A percentile compares a stretch with the other conserved stretches of the same genome.
phyloP scores from a whole-genome alignment of 2,888 invertebrate genomes.

The Hartigia nigra region DNA sequence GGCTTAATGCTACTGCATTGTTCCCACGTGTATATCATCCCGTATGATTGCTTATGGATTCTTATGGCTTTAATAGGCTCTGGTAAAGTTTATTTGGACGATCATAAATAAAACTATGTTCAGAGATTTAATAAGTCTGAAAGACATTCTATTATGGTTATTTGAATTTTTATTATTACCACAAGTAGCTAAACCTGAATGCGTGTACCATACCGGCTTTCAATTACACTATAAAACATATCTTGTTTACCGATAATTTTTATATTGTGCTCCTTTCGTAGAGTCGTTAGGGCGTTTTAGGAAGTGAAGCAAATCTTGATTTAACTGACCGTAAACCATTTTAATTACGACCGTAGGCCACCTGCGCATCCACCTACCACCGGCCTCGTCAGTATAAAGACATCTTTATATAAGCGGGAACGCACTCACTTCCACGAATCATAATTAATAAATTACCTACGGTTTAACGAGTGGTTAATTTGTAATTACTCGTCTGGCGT shows the following conservation, averaged over 20 bases:
- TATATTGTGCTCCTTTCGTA: neutral
- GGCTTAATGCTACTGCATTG: neutral
- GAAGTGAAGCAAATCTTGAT: neutral
- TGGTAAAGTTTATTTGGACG: too few relatives aligned
- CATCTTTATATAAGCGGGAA: conserved; percentile 1
- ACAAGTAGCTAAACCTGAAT: neutral
- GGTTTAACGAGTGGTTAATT: conserved; percentile 42
- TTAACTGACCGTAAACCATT: conserved; percentile 17
- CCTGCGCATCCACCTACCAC: neutral
- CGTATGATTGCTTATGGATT: neutral
- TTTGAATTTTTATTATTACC: neutral
- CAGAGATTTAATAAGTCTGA: neutral
- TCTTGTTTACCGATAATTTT: neutral
- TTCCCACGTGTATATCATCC: neutral
- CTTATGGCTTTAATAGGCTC: neutral
- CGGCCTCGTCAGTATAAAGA: conserved; percentile 20
- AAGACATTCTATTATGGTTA: neutral
- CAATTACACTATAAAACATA: neutral
- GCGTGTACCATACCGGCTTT: neutral
- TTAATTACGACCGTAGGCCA: conserved; percentile 25
- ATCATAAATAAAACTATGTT: neutral
- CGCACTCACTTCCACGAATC: conserved; percentile 16
- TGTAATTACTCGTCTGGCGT: conserved; percentile 34
- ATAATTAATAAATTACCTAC: conserved; percentile 42
- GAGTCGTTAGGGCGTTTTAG: neutral